Base-by-base conservation (phyloP, 2,113 vertebrate species). In the Caretta caretta region DNA sequence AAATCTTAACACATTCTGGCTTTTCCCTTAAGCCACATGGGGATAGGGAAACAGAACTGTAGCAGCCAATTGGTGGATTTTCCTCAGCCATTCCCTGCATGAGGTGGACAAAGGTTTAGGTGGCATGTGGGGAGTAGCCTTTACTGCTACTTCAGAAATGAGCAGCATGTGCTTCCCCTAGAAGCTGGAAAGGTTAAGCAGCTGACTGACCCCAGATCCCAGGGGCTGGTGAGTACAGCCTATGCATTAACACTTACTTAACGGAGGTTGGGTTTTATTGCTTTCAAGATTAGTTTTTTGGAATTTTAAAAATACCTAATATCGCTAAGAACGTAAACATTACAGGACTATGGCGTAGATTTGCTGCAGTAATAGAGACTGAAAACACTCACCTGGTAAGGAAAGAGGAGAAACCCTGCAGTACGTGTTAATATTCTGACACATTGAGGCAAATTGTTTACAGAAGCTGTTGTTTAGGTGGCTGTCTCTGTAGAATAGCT, bases 121-220 rank as follows among this genome's bases (percentile, higher is more conserved):
- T 13, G 48, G 9, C 20, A 20, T 75, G 38, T 46, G 38, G 72
- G 22, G 38, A 42, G 38, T 11, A 42, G 72, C 72, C 1, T 56
- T 90, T 94, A 87, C 69, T 80, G 50, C 35, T 92, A 1, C 35
- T 93, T 92, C 89, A 95, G 93, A 94, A 93, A 90, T 65, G 50
- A 93, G 50, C 79, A 31, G 35, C 17, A 50, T 72, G 31, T 13
- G 16, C 42, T 84, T 25, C 75, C 80, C 27, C 2, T 42, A 90
- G 10, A 48, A 46, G 35, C 1, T 69, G 72, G 72, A 11, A 42
- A 38, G 17, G 22, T 42, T 75, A 42, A 20, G 9, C 38, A 75
- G 42, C 38, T 46, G 38, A 38, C 38, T 42, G 72, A 75, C 10
- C 22, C 24, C 35, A 75, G 24, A 46, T 5, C 22, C 72, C 10